Base-by-base conservation (phyloP, 2,888 invertebrate genomes). In the Acleris sparsana region DNA sequence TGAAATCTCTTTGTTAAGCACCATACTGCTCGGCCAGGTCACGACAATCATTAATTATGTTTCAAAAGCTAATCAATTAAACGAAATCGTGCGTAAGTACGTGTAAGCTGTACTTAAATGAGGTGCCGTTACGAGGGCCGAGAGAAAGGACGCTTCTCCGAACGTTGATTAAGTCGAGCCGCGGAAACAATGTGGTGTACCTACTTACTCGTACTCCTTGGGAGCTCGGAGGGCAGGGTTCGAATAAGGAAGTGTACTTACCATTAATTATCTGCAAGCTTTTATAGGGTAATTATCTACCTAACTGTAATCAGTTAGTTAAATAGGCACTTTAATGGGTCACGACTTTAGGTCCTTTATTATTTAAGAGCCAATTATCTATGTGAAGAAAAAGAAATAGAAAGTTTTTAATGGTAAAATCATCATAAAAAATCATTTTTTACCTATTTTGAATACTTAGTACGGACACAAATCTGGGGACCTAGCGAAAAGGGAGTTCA, bases 1-100 rank as follows among this genome's bases (percentile, higher is more conserved):
- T 25, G 49, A 33, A 59, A 48, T 13, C 5, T 43, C 33, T 48
- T 59, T 59, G 58, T 33, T 44, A 17, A 39, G 17, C 25, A 11
- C 5, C 17, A 9, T 29, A 3, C 22, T 39, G 39, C 39, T 39
- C 1, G 7, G 25, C 20, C 49, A 2, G 57, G 25, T 57, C 57
- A 46, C 56, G 56, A 22, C 44, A 3, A 13, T 18, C 18, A 49
- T 53, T 59, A 53, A 53, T 65, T 55, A 61, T 43, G 33, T 66
- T 53, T 66, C 52, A 57, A 66, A 66, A 52, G 61, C 55, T 57
- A 57, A 66, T 66, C 48, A 66, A 66, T 60, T 60, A 53, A 57
- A 62, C 62, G 61, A 66, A 65, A 53, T 48, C 51, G 44, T 48
- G 65, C 65, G 60, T 51, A 59, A 60, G 60, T 53, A 48, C 49